Evolutionary conservation across 2,888 invertebrate genomes (phyloP).

Genomic region (Hemithea aestivaria): DNA sequence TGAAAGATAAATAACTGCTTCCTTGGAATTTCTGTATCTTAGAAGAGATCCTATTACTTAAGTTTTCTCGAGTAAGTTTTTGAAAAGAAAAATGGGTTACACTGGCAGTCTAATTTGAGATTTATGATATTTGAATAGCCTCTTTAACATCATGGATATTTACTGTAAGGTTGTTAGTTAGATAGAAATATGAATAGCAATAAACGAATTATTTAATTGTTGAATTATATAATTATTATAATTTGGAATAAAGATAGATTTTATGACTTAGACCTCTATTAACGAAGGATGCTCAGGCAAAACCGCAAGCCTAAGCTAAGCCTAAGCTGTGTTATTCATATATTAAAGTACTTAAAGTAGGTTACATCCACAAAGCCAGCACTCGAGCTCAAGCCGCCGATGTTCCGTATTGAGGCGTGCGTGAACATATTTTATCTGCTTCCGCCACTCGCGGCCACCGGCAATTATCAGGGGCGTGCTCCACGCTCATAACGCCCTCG

Average conservation of each 20-base stretch:
- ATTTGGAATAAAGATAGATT: too few species aligned
- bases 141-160: background rate
- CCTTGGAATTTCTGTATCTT: constrained; percentile 22
- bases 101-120: constrained; percentile 1
- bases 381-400: constrained; percentile 36
- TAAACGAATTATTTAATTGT: too few species aligned
- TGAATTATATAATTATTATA: too few species aligned
- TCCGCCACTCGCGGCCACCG: constrained; percentile 52
- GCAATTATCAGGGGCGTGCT: constrained; percentile 70
- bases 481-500: constrained; percentile 53
- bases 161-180: too few species aligned
- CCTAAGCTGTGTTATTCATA: too few species aligned
- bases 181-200: too few species aligned
- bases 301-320: too few species aligned
- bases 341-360: constrained; percentile 10
- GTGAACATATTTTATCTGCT: constrained; percentile 74
- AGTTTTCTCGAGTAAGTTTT: constrained; percentile 17
- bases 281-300: too few species aligned
- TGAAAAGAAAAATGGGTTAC: constrained; percentile 1
- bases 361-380: constrained; percentile 25
- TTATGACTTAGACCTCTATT: too few species aligned
- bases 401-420: constrained; percentile 62
- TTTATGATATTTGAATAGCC: background rate
- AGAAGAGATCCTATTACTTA: constrained; percentile 26
- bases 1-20: constrained; percentile 32